Evolutionary conservation across 2,797 vertebrate genomes (phyloP), one percentile per base, ranked within the genome.

Genomic region (Sebastes miniatus): DNA sequence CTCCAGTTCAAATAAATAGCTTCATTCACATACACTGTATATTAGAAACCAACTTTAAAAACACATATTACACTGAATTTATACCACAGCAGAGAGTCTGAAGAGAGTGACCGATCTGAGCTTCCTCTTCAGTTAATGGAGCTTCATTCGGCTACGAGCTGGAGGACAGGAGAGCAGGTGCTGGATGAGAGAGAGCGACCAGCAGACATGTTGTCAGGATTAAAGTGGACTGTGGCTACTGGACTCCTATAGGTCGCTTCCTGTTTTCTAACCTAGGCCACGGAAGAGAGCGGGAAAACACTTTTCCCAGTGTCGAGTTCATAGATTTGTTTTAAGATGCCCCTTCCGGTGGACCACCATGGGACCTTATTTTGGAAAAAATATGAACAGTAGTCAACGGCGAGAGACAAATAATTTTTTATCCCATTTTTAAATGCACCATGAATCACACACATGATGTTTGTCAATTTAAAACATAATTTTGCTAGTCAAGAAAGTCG

Each of bases 141-240:
- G 34, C 59, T 73, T 47, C 43, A 18, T 47, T 47, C 16, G 6
- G 43, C 43, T 47, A 18, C 3, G 16, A 47, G 47, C 32, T 22
- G 56, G n/a, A 81, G 50, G 54, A 24, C 36, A 36, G n/a, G 8
- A 39, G 31, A n/a, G 36, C 27, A 29, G 74, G n/a, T 34, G 50
- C 22, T 24, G 9, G 36, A 58, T n/a, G 32, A 62, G 62, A 31
- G 43, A 32, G 22, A 34, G 43, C 4, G 12, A 62, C 68, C 29
- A 14, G 36, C 29, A 67, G 43, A 54, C 63, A 31, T 54, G 59
- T 4, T 34, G 61, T 58, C 20, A 39, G 75, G 68, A 69, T 75
- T 91, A 83, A 93, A 86, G 89, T 90, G 87, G 27, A 85, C 79
- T 83, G 63, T 83, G 77, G 74, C 71, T 73, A 65, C 3, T 67